phyloP scores from a whole-genome alignment of 2,113 vertebrate species.

The Hydropotes inermis region DNA sequence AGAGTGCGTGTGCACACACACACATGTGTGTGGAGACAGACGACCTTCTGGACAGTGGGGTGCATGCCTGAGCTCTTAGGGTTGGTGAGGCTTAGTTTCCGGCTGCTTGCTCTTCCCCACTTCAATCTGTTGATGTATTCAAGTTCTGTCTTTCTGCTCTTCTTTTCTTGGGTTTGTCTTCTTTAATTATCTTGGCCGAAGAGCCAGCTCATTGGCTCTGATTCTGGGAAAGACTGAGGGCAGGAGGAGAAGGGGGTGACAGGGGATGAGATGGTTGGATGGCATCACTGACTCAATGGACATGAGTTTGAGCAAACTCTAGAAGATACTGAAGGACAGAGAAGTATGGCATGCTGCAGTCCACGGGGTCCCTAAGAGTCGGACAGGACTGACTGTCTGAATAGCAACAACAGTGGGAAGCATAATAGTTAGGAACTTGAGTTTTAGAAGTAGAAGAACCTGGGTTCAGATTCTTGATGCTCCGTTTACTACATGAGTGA shows the following conservation, averaged over 20 bases:
- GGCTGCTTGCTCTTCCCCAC: not conserved
- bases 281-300: not conserved
- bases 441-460: not conserved
- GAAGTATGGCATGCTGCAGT: not conserved
- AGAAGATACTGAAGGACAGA: not conserved
- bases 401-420: not conserved
- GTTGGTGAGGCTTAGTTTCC: not conserved
- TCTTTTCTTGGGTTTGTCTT: not conserved
- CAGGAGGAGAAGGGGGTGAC: not conserved
- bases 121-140: not conserved
- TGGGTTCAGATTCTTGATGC: not conserved
- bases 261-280: not conserved
- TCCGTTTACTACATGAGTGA: not conserved
- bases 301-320: not conserved
- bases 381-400: not conserved
- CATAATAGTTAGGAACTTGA: not conserved
- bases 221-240: not conserved
- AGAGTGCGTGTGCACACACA: rapidly evolving
- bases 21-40: not conserved
- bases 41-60: not conserved
- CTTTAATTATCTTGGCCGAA: not conserved
- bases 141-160: not conserved
- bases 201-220: not conserved
- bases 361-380: rapidly evolving
- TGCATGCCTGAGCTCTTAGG: not conserved